Conservation (phyloP, 2,888 invertebrate genomes). For the Yponomeuta plumbellus region DNA sequence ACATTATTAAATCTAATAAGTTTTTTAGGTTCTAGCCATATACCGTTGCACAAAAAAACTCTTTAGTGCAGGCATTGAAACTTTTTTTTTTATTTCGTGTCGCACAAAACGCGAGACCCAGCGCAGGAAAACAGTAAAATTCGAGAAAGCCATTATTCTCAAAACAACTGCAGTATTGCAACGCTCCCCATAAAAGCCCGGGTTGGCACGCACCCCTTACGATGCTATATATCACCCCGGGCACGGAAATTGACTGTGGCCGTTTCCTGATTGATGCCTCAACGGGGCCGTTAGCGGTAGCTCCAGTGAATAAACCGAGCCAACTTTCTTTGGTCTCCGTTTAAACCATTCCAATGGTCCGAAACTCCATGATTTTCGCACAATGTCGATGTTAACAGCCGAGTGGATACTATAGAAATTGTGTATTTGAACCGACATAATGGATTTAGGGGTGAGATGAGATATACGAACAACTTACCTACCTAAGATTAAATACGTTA, state of each 20-base stretch:
- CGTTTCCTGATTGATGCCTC: slow-evolving; percentile 40
- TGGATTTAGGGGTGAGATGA: neutral
- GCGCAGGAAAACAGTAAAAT: too few relatives aligned
- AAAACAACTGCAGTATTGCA: neutral
- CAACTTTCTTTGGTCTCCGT: neutral
- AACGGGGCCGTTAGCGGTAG: slow-evolving; percentile 26
- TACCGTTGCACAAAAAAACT: too few relatives aligned
- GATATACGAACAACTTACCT: neutral
- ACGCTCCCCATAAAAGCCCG: neutral
- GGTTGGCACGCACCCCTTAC: slow-evolving; percentile 9
- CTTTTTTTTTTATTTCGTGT: too few relatives aligned
- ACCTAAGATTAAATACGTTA: neutral
- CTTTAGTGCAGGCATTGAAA: too few relatives aligned
- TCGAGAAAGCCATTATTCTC: neutral
- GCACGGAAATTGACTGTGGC: slow-evolving; percentile 35
- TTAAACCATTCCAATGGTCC: neutral
- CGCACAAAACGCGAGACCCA: too few relatives aligned
- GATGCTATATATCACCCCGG: slow-evolving; percentile 22
- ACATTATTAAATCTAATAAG: too few relatives aligned
- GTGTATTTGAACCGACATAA: neutral
- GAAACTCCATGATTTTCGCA: neutral
- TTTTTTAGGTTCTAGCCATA: too few relatives aligned
- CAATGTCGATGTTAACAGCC: neutral
- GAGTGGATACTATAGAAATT: neutral
- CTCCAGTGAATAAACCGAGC: slow-evolving; percentile 3